A percentile compares a stretch with the other conserved stretches of the same genome.
Evolutionary conservation across 1,140 invertebrate genomes (phyloP).

Genomic region (Radopholus similis): DNA sequence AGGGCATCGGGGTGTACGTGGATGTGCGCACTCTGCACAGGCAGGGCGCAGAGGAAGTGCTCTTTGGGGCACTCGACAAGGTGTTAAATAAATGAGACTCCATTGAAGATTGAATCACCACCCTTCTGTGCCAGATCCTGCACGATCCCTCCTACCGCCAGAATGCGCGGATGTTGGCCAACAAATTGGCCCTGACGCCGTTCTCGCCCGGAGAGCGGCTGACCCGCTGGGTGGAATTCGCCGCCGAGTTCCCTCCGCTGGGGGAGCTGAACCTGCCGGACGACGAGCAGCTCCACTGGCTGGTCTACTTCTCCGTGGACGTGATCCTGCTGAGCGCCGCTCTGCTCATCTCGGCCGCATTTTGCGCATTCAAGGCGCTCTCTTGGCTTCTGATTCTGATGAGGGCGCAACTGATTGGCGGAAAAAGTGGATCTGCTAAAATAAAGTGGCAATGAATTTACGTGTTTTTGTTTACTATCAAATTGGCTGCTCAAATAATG

Average conservation of each 20-base stretch:
- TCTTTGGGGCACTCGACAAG: background rate
- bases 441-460: no score
- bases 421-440: no score
- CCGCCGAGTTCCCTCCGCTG: slow-evolving; percentile 16
- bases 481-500: no score
- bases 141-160: background rate
- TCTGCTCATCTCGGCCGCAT: background rate
- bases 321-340: slow-evolving; percentile 7
- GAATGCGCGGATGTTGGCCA: slow-evolving; percentile 6
- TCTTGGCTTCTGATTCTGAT: no score
- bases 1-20: slow-evolving; percentile 49
- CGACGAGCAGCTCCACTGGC: slow-evolving; percentile 3
- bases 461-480: no score
- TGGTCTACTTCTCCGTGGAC: slow-evolving; percentile 21
- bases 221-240: slow-evolving; percentile 26
- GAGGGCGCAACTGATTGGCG: no score
- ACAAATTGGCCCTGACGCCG: slow-evolving; percentile 11
- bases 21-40: slow-evolving; percentile 37
- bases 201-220: slow-evolving; percentile 10
- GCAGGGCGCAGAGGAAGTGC: slow-evolving; percentile 10
- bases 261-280: slow-evolving; percentile 17
- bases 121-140: background rate
- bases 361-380: no score
- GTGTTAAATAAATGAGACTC: no score
- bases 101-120: background rate